Base-by-base conservation (phyloP, 37 sponge, comb jelly and placozoan species). In the Aplysina aerophoba region DNA sequence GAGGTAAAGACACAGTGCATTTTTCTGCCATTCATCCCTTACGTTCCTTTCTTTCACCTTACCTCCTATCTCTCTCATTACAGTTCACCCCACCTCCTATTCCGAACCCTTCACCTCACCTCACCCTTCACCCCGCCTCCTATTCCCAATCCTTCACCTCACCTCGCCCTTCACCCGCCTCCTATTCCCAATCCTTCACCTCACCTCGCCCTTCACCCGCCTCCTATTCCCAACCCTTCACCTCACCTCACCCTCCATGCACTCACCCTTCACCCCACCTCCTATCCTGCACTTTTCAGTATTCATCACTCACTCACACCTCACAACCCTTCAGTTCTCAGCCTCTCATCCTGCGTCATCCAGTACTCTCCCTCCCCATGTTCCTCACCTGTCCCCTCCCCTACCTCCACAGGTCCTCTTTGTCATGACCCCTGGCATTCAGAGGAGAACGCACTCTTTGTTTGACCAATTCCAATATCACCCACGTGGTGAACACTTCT, bases 1-100 rank as follows among this genome's bases (percentile, higher is more conserved):
- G 99, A 98, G 86, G 98, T 96, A 22, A 81, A 50, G 0, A 53
- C 17, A 36, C 20, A 54, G 37, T 63, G 27, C n/a, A n/a, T n/a
- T n/a, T n/a, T n/a, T n/a, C n/a, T n/a, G n/a, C n/a, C n/a, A n/a
- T n/a, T n/a, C n/a, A n/a, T n/a, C n/a, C n/a, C n/a, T n/a, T n/a
- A n/a, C n/a, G n/a, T n/a, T n/a, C n/a, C n/a, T n/a, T n/a, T n/a
- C n/a, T n/a, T 58, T 58, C 59, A 57, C 17, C 15, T 20, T 20
- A 57, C 59, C 59, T 17, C 59, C 17, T 17, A 57, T 17, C 59
- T 57, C 15, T 17, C 17, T 57, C 17, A 17, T 57, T 15, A 15
- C 59, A 57, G 59, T 57, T 27, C 4, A 62, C 25, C 63, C n/a
- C 27, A 62, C 11, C 2, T 8, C 25, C 11, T 62, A 62, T 3